Conservation (phyloP, 2,888 invertebrate species). For the Pseudolycoriella hygida region DNA sequence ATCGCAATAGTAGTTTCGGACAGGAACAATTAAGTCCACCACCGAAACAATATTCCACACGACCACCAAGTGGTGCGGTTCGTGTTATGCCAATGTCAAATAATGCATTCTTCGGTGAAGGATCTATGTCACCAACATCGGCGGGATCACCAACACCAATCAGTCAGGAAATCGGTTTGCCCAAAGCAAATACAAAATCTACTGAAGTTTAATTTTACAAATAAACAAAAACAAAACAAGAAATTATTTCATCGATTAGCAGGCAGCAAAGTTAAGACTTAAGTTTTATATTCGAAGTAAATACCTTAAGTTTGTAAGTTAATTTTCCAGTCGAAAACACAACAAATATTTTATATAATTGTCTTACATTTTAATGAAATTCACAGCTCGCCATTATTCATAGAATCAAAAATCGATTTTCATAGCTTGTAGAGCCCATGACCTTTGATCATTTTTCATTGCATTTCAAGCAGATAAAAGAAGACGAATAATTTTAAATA, state of each 20-base stretch:
- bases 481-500: no score
- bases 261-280: neutral
- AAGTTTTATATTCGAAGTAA: neutral
- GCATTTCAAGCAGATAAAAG: no score
- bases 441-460: no score
- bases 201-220: conserved; percentile 24
- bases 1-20: conserved; percentile 21
- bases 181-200: conserved; percentile 22
- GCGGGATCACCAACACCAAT: conserved; percentile 13
- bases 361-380: no score
- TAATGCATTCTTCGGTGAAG: conserved; percentile 2
- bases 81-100: conserved; percentile 19
- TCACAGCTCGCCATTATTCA: no score
- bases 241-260: neutral
- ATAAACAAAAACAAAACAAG: neutral
- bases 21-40: conserved; percentile 9
- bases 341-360: no score
- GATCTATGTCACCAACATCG: conserved; percentile 7
- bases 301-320: no score
- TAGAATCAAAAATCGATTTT: no score
- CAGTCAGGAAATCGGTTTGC: conserved; percentile 26
- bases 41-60: neutral
- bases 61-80: conserved; percentile 23
- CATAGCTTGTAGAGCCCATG: no score
- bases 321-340: no score